A percentile compares a stretch with the other conserved stretches of the same genome.
These are phyloP conservation scores for Emydocephalus ijimae DNA, from an alignment of 2,113 vertebrate genomes.

Conservation along the genomic window DNA sequence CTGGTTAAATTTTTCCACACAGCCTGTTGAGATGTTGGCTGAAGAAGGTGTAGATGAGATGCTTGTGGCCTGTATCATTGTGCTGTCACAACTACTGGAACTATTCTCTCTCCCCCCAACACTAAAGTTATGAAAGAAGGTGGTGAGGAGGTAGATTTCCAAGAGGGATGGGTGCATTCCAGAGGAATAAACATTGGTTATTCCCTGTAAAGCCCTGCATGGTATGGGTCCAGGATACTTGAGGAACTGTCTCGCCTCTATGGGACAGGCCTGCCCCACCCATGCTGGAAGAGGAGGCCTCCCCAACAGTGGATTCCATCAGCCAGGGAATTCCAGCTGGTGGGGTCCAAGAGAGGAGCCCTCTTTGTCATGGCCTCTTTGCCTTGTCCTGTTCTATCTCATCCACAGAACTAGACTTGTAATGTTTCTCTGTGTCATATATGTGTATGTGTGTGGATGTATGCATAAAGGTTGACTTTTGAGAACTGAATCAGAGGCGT, in stretches of 20 bases:
- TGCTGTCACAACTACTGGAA: background rate
- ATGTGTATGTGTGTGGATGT: too few species aligned
- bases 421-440: too few species aligned
- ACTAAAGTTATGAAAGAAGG: background rate
- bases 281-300: background rate
- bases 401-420: too few species aligned
- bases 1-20: background rate
- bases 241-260: background rate
- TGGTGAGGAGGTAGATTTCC: background rate
- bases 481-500: too few species aligned
- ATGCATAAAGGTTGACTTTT: too few species aligned
- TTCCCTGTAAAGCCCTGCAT: background rate
- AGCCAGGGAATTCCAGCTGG: background rate
- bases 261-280: background rate
- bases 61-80: background rate
- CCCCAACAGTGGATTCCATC: background rate
- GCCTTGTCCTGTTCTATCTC: background rate
- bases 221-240: background rate
- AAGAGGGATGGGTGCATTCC: background rate
- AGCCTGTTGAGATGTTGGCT: background rate
- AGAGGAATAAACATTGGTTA: background rate
- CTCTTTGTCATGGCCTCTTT: background rate
- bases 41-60: background rate
- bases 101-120: background rate
- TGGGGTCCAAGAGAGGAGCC: background rate